Conservation (phyloP, 2,113 vertebrate genomes). For the Laticauda laticaudata region DNA sequence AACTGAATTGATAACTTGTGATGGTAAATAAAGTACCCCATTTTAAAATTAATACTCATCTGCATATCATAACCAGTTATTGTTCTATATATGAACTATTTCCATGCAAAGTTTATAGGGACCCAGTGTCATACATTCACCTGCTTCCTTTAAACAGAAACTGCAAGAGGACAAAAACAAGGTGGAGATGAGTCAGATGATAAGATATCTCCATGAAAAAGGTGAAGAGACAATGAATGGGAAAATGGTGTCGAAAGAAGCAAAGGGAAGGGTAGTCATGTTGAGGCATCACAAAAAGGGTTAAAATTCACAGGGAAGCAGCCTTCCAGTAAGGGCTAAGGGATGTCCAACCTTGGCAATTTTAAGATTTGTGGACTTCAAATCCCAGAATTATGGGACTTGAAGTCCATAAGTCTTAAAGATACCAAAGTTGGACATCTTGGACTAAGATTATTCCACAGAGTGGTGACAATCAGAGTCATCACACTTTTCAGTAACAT, state of each 20-base stretch:
- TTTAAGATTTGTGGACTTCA: neutral
- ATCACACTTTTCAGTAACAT: neutral
- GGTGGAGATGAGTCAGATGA: neutral
- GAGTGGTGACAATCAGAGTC: neutral
- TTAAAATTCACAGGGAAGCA: neutral
- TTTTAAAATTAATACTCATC: neutral
- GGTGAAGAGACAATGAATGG: neutral
- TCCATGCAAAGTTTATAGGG: neutral
- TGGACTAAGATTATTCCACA: neutral
- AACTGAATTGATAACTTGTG: neutral
- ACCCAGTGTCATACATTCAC: neutral
- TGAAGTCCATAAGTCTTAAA: neutral
- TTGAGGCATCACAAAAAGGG: neutral
- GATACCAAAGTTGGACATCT: neutral
- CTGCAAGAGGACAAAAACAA: neutral
- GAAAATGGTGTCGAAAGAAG: neutral
- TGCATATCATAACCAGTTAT: neutral
- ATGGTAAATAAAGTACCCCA: neutral
- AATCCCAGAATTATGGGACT: neutral
- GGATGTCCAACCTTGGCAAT: neutral
- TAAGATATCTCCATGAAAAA: neutral
- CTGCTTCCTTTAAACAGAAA: neutral
- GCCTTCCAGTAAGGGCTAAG: neutral
- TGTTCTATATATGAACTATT: neutral
- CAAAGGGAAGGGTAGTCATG: neutral